Evolutionary conservation across 2,888 invertebrate genomes (phyloP).

Genomic region (Salpingus planirostris): DNA sequence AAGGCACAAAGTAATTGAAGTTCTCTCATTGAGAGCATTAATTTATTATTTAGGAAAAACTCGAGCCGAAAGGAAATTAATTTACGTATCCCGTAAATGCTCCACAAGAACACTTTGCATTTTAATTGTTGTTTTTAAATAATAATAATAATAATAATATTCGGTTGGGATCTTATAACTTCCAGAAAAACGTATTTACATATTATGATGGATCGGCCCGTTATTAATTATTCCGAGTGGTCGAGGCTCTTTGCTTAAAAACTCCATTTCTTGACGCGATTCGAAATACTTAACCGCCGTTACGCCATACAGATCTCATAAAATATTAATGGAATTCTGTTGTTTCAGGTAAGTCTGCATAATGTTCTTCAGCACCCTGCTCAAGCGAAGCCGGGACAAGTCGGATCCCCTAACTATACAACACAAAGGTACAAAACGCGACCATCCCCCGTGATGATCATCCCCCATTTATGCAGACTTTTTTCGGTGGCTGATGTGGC

Average conservation of each 20-base stretch:
- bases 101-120: conserved; percentile 8
- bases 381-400: too few relatives aligned
- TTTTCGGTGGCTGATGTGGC: too few relatives aligned
- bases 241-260: conserved; percentile 13
- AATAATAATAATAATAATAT: too few relatives aligned
- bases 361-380: too few relatives aligned
- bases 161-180: conserved; percentile 8
- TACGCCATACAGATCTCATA: conserved; percentile 22
- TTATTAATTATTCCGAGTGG: too few relatives aligned
- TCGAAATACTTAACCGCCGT: conserved; percentile 22
- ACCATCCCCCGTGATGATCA: too few relatives aligned
- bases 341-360: conserved; percentile 26
- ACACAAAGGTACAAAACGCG: too few relatives aligned
- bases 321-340: conserved; percentile 28
- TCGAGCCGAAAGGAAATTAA: conserved; percentile 5
- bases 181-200: conserved; percentile 9
- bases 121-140: conserved; percentile 13
- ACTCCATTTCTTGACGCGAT: conserved; percentile 19
- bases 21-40: conserved; percentile 12
- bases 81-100: conserved; percentile 7
- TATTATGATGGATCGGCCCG: conserved; percentile 3
- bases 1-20: conserved; percentile 13
- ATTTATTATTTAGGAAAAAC: conserved; percentile 14
- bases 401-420: too few relatives aligned
- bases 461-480: too few relatives aligned